Conservation (phyloP, 2,113 vertebrate species). For the Picathartes gymnocephalus region DNA sequence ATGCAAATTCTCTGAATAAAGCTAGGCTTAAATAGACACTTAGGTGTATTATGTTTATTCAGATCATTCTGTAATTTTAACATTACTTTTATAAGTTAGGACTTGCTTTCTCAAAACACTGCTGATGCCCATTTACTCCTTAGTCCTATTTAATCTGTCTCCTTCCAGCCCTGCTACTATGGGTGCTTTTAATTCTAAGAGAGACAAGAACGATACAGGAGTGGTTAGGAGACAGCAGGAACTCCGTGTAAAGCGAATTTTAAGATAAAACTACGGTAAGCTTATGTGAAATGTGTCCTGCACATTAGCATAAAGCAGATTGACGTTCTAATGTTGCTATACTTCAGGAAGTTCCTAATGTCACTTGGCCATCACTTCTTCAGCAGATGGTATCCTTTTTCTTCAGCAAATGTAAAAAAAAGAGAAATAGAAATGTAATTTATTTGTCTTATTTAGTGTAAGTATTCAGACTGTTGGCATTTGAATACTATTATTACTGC, state of each 20-base stretch:
- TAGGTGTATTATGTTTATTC: not conserved
- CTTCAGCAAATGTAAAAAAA: not conserved
- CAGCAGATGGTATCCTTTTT: not conserved
- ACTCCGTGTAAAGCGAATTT: not conserved
- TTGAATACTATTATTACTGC: not conserved
- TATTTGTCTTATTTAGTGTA: not conserved
- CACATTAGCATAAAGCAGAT: not conserved
- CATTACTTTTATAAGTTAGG: not conserved
- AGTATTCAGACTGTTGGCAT: not conserved
- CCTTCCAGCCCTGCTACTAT: not conserved
- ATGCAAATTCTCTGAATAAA: not conserved
- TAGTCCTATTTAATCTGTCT: not conserved
- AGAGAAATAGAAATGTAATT: not conserved
- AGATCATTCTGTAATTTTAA: not conserved
- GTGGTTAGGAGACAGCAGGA: not conserved
- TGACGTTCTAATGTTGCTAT: rapidly evolving
- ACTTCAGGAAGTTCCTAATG: not conserved
- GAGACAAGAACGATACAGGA: not conserved
- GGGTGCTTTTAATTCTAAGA: not conserved
- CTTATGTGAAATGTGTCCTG: not conserved
- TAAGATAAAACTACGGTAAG: not conserved
- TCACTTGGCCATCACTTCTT: not conserved
- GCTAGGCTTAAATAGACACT: not conserved
- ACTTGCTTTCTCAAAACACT: not conserved
- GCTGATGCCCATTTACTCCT: not conserved